Evolutionary conservation across 2,797 vertebrate genomes (phyloP).

Genomic region (Thunnus albacares): DNA sequence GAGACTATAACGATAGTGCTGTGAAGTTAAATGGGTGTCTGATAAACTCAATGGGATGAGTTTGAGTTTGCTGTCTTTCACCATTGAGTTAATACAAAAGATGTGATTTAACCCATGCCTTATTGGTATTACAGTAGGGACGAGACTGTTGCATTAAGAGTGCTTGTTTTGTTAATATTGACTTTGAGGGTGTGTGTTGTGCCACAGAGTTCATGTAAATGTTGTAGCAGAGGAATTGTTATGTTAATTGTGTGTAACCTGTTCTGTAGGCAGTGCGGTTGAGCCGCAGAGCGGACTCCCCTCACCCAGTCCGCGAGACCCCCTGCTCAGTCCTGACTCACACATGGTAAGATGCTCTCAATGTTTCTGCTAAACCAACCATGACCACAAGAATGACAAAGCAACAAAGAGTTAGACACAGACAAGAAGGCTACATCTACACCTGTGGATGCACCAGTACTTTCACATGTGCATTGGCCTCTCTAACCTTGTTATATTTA

Average conservation of each 20-base stretch:
- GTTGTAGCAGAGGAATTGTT: background rate
- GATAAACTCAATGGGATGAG: no score
- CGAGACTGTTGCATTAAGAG: background rate
- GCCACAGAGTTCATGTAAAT: background rate
- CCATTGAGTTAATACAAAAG: background rate
- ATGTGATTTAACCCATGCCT: background rate
- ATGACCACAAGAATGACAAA: background rate
- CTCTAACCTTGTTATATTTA: background rate
- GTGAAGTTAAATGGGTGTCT: background rate
- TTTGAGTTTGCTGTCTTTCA: background rate
- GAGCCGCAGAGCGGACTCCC: constrained; percentile 68
- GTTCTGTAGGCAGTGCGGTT: constrained; percentile 61
- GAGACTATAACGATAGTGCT: background rate
- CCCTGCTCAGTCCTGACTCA: constrained; percentile 61
- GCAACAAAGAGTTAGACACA: background rate
- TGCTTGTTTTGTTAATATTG: constrained; percentile 26
- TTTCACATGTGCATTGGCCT: background rate
- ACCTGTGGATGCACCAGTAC: background rate
- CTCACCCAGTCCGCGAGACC: constrained; percentile 60
- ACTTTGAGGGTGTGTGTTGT: constrained; percentile 26
- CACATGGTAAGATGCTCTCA: constrained; percentile 76
- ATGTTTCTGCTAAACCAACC: background rate
- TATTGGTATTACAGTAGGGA: background rate
- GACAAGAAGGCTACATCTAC: background rate
- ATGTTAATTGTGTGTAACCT: constrained; percentile 2